These are phyloP conservation scores for Brachionus plicatilis DNA, from an alignment of 1,140 invertebrate genomes.

Conservation along the genomic window DNA sequence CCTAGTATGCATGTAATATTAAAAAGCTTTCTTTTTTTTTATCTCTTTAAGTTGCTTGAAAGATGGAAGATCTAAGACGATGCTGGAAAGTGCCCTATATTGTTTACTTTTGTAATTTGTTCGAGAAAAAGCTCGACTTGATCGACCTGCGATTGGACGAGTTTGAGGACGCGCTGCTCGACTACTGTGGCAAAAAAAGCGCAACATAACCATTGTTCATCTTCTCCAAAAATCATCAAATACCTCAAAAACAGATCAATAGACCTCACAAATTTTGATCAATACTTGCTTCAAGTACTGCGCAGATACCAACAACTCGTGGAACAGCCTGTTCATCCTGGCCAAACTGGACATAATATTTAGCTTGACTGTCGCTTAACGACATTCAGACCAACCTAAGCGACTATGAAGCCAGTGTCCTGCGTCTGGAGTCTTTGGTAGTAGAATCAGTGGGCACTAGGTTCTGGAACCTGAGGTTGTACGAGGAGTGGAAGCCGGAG, in stretches of 20 bases:
- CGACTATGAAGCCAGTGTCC: conserved; percentile 13
- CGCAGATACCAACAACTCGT: background rate
- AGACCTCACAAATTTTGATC: conserved; percentile 30
- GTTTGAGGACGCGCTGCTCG: conserved; percentile 17
- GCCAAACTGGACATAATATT: conserved; percentile 35
- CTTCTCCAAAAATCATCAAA: conserved; percentile 29
- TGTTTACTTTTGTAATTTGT: conserved; percentile 35
- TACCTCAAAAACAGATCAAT: conserved; percentile 7
- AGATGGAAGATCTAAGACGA: conserved; percentile 38
- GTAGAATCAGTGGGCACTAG: background rate
- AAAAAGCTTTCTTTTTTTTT: background rate
- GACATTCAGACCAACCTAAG: conserved; percentile 17
- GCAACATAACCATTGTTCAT: conserved; percentile 38
- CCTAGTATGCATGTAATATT: background rate
- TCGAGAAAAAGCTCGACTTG: conserved; percentile 26
- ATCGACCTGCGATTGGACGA: conserved; percentile 31
- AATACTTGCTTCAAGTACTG: conserved; percentile 25
- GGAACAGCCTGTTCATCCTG: conserved; percentile 11
- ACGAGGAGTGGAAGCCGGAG: background rate
- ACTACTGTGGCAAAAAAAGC: conserved; percentile 19
- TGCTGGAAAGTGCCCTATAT: conserved; percentile 39
- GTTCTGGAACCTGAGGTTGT: conserved; percentile 8
- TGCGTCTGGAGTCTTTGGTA: conserved; percentile 26
- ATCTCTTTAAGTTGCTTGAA: background rate
- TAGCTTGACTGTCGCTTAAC: background rate